These are phyloP conservation scores for Ceyx margarethae DNA, from an alignment of 2,113 vertebrate species.

Conservation along the genomic window DNA sequence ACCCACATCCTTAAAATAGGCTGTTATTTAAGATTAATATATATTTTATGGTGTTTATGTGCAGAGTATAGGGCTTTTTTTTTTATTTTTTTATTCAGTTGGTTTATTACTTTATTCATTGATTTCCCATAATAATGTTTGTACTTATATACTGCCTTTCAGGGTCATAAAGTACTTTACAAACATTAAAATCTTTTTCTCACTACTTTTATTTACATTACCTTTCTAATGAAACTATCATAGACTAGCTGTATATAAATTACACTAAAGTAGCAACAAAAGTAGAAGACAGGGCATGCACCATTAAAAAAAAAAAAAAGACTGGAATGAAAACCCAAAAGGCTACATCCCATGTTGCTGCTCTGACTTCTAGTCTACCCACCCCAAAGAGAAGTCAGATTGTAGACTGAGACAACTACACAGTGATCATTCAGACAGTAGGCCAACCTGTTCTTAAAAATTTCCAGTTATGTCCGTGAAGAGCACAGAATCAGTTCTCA, in stretches of 20 bases:
- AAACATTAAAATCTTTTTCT: constrained; percentile 32
- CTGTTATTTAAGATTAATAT: not conserved
- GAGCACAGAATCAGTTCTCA: not conserved
- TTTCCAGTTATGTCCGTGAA: not conserved
- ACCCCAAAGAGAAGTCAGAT: not conserved
- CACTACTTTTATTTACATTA: constrained; percentile 26
- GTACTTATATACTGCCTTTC: constrained; percentile 37
- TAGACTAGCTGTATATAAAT: not conserved
- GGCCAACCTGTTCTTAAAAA: not conserved
- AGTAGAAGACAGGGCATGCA: not conserved
- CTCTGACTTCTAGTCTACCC: not conserved
- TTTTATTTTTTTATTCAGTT: not conserved
- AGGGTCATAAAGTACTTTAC: not conserved
- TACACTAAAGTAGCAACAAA: not conserved
- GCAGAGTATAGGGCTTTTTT: not conserved
- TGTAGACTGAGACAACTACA: not conserved
- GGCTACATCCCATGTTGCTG: not conserved
- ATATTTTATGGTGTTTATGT: not conserved
- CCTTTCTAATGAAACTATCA: constrained; percentile 22
- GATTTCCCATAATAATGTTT: constrained; percentile 45
- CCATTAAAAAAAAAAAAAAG: not conserved
- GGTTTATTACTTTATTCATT: constrained; percentile 52
- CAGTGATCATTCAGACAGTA: not conserved
- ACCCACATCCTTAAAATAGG: not conserved
- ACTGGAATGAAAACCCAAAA: not conserved